A percentile compares a stretch with the other conserved stretches of the same genome.
These are phyloP conservation scores for Tubulanus polymorphus DNA, from an alignment of 2,888 invertebrate species.

Conservation along the genomic window DNA sequence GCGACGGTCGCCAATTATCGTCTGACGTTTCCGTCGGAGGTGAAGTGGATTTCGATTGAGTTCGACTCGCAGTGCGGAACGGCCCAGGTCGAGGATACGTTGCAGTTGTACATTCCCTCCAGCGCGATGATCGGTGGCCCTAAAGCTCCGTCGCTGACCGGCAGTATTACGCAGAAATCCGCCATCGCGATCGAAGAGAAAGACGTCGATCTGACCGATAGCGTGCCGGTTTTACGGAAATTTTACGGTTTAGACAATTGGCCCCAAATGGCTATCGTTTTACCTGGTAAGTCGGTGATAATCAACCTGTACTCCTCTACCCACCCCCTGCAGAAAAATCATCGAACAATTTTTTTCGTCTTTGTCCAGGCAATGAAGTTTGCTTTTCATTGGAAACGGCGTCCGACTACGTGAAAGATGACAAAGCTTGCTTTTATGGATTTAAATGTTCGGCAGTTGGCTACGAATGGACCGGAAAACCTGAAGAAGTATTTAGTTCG, in stretches of 20 bases:
- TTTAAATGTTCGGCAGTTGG: slow-evolving; percentile 82
- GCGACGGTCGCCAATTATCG: slow-evolving; percentile 64
- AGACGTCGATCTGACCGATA: slow-evolving; percentile 10
- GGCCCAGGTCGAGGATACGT: slow-evolving; percentile 85
- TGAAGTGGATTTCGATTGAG: slow-evolving; percentile 89
- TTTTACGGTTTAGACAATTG: slow-evolving; percentile 65
- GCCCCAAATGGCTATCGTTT: slow-evolving; percentile 73
- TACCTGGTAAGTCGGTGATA: slow-evolving; percentile 63
- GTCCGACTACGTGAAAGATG: slow-evolving; percentile 88
- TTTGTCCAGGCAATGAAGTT: slow-evolving; percentile 74
- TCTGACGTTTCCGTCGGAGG: slow-evolving; percentile 80
- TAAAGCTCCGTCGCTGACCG: slow-evolving; percentile 12
- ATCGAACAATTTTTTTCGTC: slow-evolving; percentile 3
- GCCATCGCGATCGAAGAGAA: slow-evolving; percentile 16
- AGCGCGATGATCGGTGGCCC: slow-evolving; percentile 16
- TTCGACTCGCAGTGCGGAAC: slow-evolving; percentile 90
- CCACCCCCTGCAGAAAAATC: not conserved
- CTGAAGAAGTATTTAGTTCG: slow-evolving; percentile 41
- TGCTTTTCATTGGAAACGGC: slow-evolving; percentile 94
- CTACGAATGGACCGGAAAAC: slow-evolving; percentile 56
- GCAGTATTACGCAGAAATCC: slow-evolving; percentile 1
- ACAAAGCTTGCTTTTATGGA: slow-evolving; percentile 74
- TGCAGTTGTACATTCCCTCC: slow-evolving; percentile 56
- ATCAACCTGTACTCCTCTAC: not conserved
- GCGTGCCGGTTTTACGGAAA: slow-evolving; percentile 52